Base-by-base conservation (phyloP, 2,113 vertebrate species). In the Aleadryas rufinucha region DNA sequence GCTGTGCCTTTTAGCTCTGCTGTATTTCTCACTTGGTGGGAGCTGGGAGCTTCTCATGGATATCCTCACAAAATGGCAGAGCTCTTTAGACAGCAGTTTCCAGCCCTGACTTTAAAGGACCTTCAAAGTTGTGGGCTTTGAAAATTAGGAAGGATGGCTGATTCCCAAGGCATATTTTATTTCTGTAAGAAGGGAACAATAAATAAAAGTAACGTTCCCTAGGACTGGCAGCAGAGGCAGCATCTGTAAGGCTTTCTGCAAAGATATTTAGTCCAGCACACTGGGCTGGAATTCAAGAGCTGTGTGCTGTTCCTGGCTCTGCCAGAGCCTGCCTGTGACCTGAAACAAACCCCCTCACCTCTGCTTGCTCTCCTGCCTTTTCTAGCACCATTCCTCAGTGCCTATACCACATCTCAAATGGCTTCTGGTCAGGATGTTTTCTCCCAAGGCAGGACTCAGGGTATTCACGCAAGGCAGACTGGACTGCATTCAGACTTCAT, bases 351-450 rank as follows among this genome's bases (percentile, higher is more conserved):
- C 39, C 45, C 28, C 13, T 14, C 39, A 31, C 16, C n/a, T 45
- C 37, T 4, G 1, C 54, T 71, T 49, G 33, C 37, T 63, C 53
- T 72, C 30, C 37, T 65, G 70, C 44, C 42, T 66, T 65, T 74
- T 22, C 59, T 50, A 70, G 17, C 20, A 35, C 31, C 31, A 2
- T 37, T 82, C 50, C 54, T 72, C 84, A 42, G 47, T n/a, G 33
- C 54, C 42, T 65, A 18, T 15, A 23, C 13, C 13, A 6, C 7
- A n/a, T 19, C 57, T 87, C 70, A 41, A 24, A 13, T 0, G 0
- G 12, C 35, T 54, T 52, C 33, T 24, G 10, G 15, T n/a, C 37
- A 50, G 61, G 31, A 57, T 30, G 26, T 45, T 59, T 80, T 53
- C 60, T 79, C 37, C 65, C 60, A 11, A 45, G n/a, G 61, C 49